Evolutionary conservation across 2,113 vertebrate species (phyloP).

Genomic region (Ranitomeya imitator): DNA sequence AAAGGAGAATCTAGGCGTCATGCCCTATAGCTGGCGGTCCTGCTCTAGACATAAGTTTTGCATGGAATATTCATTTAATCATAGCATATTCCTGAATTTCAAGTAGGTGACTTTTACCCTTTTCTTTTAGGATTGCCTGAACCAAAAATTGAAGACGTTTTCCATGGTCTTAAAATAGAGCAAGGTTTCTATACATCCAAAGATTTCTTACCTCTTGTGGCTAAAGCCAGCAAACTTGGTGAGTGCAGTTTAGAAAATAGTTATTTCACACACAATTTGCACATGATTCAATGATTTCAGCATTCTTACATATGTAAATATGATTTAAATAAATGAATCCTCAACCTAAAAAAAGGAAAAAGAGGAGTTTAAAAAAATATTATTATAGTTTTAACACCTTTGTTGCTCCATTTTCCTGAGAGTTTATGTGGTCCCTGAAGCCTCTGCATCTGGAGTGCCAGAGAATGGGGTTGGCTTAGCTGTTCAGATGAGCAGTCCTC

Average conservation of each 20-base stretch:
- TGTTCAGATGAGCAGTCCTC: no score
- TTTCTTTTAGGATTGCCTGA: slow-evolving; percentile 83
- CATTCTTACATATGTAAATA: no score
- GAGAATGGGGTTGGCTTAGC: no score
- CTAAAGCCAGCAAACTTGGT: slow-evolving; percentile 89
- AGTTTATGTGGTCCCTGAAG: no score
- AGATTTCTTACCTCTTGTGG: slow-evolving; percentile 88
- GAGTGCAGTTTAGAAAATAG: slow-evolving; percentile 4
- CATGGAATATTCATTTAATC: background rate
- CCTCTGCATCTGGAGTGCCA: no score
- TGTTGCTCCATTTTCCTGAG: no score
- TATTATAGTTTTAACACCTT: no score
- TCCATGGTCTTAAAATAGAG: slow-evolving; percentile 77
- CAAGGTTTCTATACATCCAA: slow-evolving; percentile 92
- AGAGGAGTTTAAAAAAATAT: no score
- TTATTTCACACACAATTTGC: background rate
- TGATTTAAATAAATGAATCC: no score
- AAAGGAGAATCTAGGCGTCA: no score
- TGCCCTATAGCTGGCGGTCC: background rate
- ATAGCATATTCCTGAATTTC: background rate
- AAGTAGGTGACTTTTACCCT: background rate
- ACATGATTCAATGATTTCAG: no score
- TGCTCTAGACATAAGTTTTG: background rate
- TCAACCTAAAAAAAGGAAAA: no score
- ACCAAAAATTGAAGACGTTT: slow-evolving; percentile 82